Evolutionary conservation across 2,113 vertebrate species (phyloP).

Genomic region (Sterrhoptilus dennistouni): DNA sequence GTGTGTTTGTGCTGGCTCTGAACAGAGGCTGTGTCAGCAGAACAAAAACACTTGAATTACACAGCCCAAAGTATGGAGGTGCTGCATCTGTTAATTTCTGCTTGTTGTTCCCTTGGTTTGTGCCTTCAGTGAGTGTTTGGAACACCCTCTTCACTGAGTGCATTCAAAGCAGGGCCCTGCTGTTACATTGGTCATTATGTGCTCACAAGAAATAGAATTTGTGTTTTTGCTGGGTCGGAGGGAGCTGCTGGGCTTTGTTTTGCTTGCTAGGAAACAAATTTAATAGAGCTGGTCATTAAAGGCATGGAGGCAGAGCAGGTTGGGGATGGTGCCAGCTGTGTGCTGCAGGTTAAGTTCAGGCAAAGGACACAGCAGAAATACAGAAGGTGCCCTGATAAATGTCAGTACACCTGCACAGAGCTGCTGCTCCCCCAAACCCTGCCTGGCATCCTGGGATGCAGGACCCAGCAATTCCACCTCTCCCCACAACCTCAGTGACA

Average conservation of each 20-base stretch:
- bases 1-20: background rate
- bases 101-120: background rate
- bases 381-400: background rate
- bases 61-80: background rate
- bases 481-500: background rate
- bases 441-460: background rate
- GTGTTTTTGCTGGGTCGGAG: background rate
- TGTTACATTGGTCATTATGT: rapidly evolving
- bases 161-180: background rate
- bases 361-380: background rate
- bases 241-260: background rate
- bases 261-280: background rate
- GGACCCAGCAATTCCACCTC: background rate
- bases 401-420: background rate
- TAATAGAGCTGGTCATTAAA: background rate
- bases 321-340: background rate
- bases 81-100: background rate
- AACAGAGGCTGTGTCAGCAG: background rate
- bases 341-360: background rate
- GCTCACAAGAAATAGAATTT: background rate
- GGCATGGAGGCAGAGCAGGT: background rate
- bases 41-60: background rate
- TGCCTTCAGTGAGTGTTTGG: background rate
- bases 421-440: background rate
- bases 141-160: background rate